Percentiles rank a stretch among this genome's conserved stretches.
Conservation (phyloP, 2,113 vertebrate genomes). For the Nothocercus nigrocapillus region DNA sequence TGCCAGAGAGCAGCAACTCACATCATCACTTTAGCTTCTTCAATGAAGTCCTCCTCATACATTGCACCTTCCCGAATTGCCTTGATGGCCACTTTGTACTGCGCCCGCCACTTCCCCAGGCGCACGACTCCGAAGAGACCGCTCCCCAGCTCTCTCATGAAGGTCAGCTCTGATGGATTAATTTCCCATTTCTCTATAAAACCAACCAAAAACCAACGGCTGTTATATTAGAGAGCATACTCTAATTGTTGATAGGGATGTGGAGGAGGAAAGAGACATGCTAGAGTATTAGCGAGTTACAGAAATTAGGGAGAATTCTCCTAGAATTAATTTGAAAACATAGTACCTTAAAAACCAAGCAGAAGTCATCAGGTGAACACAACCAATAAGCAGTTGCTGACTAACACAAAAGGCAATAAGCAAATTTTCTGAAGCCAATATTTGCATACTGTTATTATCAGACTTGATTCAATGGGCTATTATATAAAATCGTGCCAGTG, state of each 20-base stretch:
- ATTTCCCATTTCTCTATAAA: slow-evolving; percentile 93
- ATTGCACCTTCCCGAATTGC: slow-evolving; percentile 92
- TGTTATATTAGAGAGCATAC: not conserved
- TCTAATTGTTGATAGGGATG: not conserved
- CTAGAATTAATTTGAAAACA: not conserved
- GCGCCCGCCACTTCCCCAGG: slow-evolving; percentile 91
- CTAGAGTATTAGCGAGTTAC: not conserved
- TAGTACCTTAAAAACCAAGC: not conserved
- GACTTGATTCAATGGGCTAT: not conserved
- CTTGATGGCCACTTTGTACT: slow-evolving; percentile 95
- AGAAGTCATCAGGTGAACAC: not conserved
- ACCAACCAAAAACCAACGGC: not conserved
- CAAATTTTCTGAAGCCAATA: not conserved
- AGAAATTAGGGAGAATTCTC: not conserved
- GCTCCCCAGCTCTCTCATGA: slow-evolving; percentile 93
- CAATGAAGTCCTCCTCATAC: slow-evolving; percentile 96
- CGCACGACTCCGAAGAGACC: slow-evolving; percentile 91
- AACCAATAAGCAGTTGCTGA: not conserved
- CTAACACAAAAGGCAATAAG: not conserved
- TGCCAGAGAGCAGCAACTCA: slow-evolving; percentile 62
- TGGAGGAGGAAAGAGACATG: not conserved
- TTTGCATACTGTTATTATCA: not conserved
- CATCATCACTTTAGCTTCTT: slow-evolving; percentile 98
- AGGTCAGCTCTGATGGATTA: slow-evolving; percentile 90
- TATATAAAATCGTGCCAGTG: not conserved